These are phyloP conservation scores for Agriopis marginaria DNA, from an alignment of 2,888 invertebrate genomes.

Conservation along the genomic window DNA sequence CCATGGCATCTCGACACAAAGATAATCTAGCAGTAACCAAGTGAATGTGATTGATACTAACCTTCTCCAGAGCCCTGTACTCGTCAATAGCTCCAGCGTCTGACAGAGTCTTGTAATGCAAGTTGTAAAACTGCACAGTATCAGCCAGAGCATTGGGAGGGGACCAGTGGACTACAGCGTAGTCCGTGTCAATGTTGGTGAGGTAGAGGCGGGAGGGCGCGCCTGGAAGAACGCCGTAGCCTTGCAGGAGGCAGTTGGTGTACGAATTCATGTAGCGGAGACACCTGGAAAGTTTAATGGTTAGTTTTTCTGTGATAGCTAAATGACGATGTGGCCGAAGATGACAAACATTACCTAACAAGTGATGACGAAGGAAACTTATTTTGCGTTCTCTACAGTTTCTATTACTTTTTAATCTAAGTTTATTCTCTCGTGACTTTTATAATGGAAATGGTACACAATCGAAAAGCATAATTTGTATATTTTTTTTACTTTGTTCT, in stretches of 20 bases:
- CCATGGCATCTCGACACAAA: too few species aligned
- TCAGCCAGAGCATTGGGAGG: conserved; percentile 90
- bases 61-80: conserved; percentile 85
- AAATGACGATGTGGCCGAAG: too few species aligned
- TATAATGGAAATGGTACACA: too few species aligned
- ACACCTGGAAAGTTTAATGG: conserved; percentile 74
- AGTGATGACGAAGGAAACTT: too few species aligned
- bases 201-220: conserved; percentile 90
- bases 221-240: conserved; percentile 93
- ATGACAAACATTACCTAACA: too few species aligned
- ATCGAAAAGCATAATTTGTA: too few species aligned
- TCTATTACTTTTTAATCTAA: too few species aligned
- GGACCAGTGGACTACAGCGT: conserved; percentile 93
- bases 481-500: too few species aligned
- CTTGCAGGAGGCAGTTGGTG: conserved; percentile 93
- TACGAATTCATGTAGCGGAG: conserved; percentile 93
- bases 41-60: conserved; percentile 44
- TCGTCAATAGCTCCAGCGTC: conserved; percentile 72
- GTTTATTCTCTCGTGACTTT: too few species aligned
- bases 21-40: too few species aligned
- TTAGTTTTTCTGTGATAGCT: not conserved
- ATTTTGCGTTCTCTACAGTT: too few species aligned
- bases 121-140: conserved; percentile 89
- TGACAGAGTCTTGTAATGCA: conserved; percentile 86
- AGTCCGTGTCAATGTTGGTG: conserved; percentile 91